These are phyloP conservation scores for Geothlypis trichas DNA, from an alignment of 2,113 vertebrate genomes.

Conservation along the genomic window DNA sequence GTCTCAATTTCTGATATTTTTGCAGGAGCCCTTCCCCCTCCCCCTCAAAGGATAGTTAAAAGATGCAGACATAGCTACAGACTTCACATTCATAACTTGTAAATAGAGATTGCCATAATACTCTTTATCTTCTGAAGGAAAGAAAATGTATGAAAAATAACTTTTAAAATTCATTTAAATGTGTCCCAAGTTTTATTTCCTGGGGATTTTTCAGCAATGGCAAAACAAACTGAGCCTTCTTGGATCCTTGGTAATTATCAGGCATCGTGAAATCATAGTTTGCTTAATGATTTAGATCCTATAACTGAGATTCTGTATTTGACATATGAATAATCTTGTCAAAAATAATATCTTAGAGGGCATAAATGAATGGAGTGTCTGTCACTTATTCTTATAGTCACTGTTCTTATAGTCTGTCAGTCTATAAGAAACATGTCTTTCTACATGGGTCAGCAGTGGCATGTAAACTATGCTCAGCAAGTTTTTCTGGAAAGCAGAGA, in stretches of 20 bases:
- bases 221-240: background rate
- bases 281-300: background rate
- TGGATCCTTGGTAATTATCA: background rate
- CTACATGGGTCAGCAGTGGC: background rate
- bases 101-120: background rate
- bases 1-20: background rate
- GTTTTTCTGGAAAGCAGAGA: background rate
- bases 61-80: background rate
- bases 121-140: background rate
- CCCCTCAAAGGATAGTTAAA: background rate
- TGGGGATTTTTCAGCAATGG: background rate
- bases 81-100: background rate
- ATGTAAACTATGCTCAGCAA: background rate
- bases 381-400: too few relatives aligned
- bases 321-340: background rate
- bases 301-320: background rate
- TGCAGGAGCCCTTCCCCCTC: background rate
- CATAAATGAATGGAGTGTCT: background rate
- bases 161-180: background rate
- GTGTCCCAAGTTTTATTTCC: background rate
- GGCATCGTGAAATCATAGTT: background rate
- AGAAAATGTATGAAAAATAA: background rate
- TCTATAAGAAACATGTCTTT: background rate
- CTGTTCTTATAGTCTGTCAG: too few relatives aligned
- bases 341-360: background rate